These are phyloP conservation scores for Gadopsis bispinosus DNA, from an alignment of 2,797 vertebrate genomes.

Conservation along the genomic window DNA sequence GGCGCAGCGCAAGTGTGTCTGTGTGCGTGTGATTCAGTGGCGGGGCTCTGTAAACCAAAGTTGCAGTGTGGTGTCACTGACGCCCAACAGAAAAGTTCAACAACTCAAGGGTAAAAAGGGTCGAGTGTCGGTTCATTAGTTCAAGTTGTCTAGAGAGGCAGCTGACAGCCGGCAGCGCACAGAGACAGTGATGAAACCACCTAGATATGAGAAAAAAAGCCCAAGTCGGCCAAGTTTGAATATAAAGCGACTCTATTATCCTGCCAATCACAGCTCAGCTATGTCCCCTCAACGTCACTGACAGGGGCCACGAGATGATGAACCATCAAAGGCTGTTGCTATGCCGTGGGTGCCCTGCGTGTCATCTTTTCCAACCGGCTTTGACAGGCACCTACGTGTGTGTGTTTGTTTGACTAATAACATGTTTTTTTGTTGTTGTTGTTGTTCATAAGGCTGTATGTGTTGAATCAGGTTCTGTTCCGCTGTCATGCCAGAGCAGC, in stretches of 20 bases:
- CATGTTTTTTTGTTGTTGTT: not conserved
- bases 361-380: conserved; percentile 32
- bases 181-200: conserved; percentile 41
- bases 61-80: conserved; percentile 49
- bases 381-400: conserved; percentile 18
- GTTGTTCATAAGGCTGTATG: conserved; percentile 38
- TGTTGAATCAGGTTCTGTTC: conserved; percentile 13
- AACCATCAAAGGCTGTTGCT: conserved; percentile 31
- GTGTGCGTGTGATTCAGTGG: conserved; percentile 11
- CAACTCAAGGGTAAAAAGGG: conserved; percentile 59
- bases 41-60: conserved; percentile 41
- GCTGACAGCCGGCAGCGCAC: conserved; percentile 52
- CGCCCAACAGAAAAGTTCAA: conserved; percentile 59
- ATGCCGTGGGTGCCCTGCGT: conserved; percentile 1
- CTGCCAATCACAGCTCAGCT: conserved; percentile 58
- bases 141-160: conserved; percentile 45
- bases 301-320: conserved; percentile 50
- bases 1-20: conserved; percentile 13
- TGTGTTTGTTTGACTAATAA: conserved; percentile 23
- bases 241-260: conserved; percentile 58
- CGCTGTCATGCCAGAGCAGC: not conserved
- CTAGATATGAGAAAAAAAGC: conserved; percentile 17
- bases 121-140: conserved; percentile 66
- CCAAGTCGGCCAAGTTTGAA: conserved; percentile 51
- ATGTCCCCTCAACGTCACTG: conserved; percentile 14